Percentiles rank a stretch among this genome's conserved stretches.
These are phyloP conservation scores for Leistus spinibarbis DNA, from an alignment of 2,888 invertebrate species.

Conservation along the genomic window DNA sequence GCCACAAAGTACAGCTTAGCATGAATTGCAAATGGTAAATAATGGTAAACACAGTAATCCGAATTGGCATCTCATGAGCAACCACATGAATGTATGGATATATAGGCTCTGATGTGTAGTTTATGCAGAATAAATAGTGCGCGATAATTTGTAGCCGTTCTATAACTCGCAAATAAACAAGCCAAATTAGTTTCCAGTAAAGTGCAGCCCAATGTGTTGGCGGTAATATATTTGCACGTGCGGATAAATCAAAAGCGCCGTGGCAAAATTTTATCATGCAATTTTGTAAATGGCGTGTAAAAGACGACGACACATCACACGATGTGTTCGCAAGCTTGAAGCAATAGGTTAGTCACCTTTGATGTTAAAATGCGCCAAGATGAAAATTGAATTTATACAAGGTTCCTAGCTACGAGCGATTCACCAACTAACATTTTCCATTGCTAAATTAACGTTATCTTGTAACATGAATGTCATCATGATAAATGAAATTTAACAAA, in stretches of 20 bases:
- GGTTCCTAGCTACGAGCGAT: too few species aligned
- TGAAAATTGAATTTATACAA: constrained; percentile 45
- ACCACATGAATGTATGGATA: neutral
- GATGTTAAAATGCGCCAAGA: constrained; percentile 44
- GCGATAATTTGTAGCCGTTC: neutral
- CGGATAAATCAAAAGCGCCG: neutral
- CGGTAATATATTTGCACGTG: neutral
- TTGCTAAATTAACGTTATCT: too few species aligned
- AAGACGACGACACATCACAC: constrained; percentile 12
- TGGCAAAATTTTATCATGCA: constrained; percentile 19
- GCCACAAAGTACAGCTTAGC: too few species aligned
- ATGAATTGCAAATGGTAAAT: too few species aligned
- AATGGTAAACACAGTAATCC: too few species aligned
- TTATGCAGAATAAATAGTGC: neutral
- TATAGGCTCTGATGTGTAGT: neutral
- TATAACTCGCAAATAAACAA: neutral
- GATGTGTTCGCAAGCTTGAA: constrained; percentile 30
- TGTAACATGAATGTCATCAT: too few species aligned
- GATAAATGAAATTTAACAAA: too few species aligned
- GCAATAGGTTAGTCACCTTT: constrained; percentile 44
- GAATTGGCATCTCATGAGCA: too few species aligned
- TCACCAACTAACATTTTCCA: too few species aligned
- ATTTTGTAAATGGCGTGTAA: constrained; percentile 33
- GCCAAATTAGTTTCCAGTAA: constrained; percentile 3
- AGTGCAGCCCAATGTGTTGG: neutral